Conservation (phyloP, 2,113 vertebrate species). For the Macrotus californicus region DNA sequence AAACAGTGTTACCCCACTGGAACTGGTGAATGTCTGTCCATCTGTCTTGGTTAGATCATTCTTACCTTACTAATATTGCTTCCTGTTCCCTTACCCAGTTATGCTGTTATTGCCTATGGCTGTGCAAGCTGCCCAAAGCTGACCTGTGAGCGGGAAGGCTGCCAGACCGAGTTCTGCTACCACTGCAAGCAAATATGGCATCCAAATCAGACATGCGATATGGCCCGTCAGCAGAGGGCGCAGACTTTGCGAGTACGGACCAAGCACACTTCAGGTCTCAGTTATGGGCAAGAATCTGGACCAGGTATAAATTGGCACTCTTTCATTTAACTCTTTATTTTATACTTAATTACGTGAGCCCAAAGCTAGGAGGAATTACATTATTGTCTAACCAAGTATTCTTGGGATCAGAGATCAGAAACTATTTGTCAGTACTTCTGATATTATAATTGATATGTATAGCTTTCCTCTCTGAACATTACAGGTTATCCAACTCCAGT, state of each 20-base stretch:
- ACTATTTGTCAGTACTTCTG: background rate
- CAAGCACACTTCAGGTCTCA: slow-evolving; percentile 93
- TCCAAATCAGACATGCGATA: slow-evolving; percentile 98
- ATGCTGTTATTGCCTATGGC: slow-evolving; percentile 96
- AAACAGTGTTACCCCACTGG: background rate
- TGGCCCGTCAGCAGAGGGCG: slow-evolving; percentile 94
- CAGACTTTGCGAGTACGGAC: slow-evolving; percentile 92
- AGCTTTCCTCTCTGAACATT: background rate
- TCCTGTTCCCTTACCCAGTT: slow-evolving; percentile 80
- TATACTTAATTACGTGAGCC: background rate
- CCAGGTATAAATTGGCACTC: slow-evolving; percentile 79
- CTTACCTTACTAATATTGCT: background rate
- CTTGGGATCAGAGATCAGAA: background rate
- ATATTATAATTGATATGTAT: background rate
- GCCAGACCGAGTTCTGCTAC: slow-evolving; percentile 98
- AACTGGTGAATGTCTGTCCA: background rate
- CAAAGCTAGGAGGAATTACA: background rate
- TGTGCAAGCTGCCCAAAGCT: slow-evolving; percentile 98
- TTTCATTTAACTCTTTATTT: slow-evolving; percentile 25
- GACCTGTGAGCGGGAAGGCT: slow-evolving; percentile 94
- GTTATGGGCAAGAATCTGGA: slow-evolving; percentile 94
- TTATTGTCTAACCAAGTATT: background rate
- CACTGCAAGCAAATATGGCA: slow-evolving; percentile 99
- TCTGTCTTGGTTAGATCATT: slow-evolving; percentile 1
- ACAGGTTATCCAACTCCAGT: background rate